Evolutionary conservation across 2,113 vertebrate species (phyloP), one percentile per base, ranked within the genome.

Genomic region (Passer domesticus): DNA sequence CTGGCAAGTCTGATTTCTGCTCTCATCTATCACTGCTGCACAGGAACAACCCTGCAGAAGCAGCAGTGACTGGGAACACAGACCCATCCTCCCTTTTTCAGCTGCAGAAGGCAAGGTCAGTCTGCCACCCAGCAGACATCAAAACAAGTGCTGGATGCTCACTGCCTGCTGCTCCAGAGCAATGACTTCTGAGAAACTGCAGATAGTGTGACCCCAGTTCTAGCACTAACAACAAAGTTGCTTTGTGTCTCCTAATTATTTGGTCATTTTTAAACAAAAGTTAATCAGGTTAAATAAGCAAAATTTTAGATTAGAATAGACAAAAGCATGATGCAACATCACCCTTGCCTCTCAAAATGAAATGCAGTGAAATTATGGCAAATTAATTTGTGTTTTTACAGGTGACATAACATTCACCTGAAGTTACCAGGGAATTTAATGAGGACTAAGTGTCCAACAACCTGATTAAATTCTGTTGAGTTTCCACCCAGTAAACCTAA

Each of bases 1-100:
- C 47, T 67, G 35, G 10, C n/a, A 68, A 76, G 52, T 24, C 64
- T 55, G 31, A 33, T 8, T 66, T n/a, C 41, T 72, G 15, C 31
- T 70, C 43, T 59, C 23, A 18, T 15, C 19, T 47, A 62, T 55
- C 62, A 35, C 13, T 22, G 35, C 60, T 46, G 39, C 39, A 11
- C 50, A 64, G 53, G 23, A 83, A 44, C 27, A 20, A 9, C 2
- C 72, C 3, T 11, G 53, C 64, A 89, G 69, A 27, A 67, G 28
- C 50, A 86, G n/a, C 16, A 87, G 5, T 1, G 52, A 44, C 16
- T n/a, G 22, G 27, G 25, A 87, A 47, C 23, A 19, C 1, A 55
- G 35, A 5, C 25, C 31, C 37, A 44, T 1, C 0, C 0, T 2
- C 74, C 18, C 21, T 35, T 46, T 81, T 53, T 17, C 15, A 11